Base-by-base conservation (phyloP, 2,888 invertebrate species). In the Diplazon laetatorius region DNA sequence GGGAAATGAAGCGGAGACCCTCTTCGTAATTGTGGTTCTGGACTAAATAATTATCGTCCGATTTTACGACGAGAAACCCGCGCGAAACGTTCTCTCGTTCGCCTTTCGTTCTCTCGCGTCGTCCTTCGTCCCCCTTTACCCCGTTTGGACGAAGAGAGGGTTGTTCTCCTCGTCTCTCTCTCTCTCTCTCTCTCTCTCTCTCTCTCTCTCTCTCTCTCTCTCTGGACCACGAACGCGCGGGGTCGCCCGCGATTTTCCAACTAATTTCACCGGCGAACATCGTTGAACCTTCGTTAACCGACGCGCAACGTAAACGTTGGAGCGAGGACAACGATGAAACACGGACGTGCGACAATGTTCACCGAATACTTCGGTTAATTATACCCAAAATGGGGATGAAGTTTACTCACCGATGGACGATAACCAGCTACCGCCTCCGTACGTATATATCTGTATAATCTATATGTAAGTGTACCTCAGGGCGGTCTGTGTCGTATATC, bases 31-130 rank as follows among this genome's bases (percentile, higher is more conserved):
- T 79, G 79, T 76, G 76, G 80, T 65, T 80, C 76, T 76, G 62
- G 76, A 79, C 80, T 79, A 80, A 80, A 80, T 80, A 80, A 80
- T 80, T 80, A 79, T 80, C 71, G 69, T 57, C 76, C 80, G 80
- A 79, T 80, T 80, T 80, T 76, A 78, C 63, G 62, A 66, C 75
- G 42, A 62, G 55, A 71, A n/a, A 75, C 74, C 44, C 65, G 65
- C 57, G 66, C 10, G n/a, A n/a, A n/a, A 20, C 46, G 69, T 42
- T 59, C 68, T 48, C 39, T 59, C 14, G 39, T 68, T 62, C 46
- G 25, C 48, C 35, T n/a, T 30, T 37, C n/a, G n/a, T n/a, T n/a
- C n/a, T n/a, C n/a, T n/a, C n/a, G n/a, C n/a, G 2, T 5, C 30
- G 30, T 30, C 30, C 30, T 30, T 6, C 30, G 2, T 6, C 2